Evolutionary conservation across 2,888 invertebrate genomes (phyloP), one percentile per base, ranked within the genome.

Genomic region (Drosophila subsilvestris): DNA sequence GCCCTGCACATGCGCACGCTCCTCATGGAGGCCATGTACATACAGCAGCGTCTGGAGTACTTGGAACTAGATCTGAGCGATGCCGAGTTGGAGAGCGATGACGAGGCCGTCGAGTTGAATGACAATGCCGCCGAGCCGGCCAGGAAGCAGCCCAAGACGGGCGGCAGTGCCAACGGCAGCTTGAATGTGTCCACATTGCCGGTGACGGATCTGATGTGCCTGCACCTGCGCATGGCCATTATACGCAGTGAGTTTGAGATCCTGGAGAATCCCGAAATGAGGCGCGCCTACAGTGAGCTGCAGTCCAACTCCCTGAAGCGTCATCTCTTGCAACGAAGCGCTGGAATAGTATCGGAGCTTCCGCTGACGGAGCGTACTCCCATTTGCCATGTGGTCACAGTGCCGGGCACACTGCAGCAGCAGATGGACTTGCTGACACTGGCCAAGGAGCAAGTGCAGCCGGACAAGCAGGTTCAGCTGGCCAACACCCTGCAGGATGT

Each of bases 171-270:
- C 7, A 89, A 91, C 1, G 90, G 91, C 42, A 80, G 29, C 14
- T 43, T 69, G 1, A 91, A 71, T 79, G 93, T 76, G 85, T 91
- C 69, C 75, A 92, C 75, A 82, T 89, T 61, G 72, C 90, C 79
- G 85, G 90, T 94, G 0, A 93, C 93, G 51, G 92, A 92, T 62
- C 83, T 94, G 3, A 93, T 94, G 92, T 93, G 93, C 68, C 89
- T 94, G 1, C 94, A 94, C 79, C 91, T 94, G 37, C 91, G 94
- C 5, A 80, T 94, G 65, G 91, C 93, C 42, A 93, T 94, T 83
- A 94, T 95, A 43, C 93, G 93, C 70, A 93, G 92, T 43, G 94
- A 94, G 77, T 92, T 95, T 74, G 94, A 94, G 69, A 92, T 94
- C 18, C 86, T 94, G 0, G 94, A 94, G 81, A 94, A 94, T 90